Percentiles rank a stretch among this genome's conserved stretches.
These are phyloP conservation scores for Dicyema japonicum DNA, from an alignment of 1,140 invertebrate species.

Conservation along the genomic window DNA sequence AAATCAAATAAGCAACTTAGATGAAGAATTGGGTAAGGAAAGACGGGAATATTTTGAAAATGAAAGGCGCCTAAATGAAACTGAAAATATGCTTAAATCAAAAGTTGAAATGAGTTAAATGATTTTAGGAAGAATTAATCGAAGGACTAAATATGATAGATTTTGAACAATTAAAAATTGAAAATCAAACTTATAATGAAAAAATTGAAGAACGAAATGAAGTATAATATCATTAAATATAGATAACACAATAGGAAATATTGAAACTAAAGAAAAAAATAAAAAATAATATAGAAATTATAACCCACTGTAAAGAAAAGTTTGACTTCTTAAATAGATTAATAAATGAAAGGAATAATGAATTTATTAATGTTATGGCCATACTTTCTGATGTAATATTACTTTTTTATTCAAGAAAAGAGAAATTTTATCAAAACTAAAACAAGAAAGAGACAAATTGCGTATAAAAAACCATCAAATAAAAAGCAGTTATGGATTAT, in stretches of 20 bases:
- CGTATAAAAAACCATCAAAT: constrained; percentile 14
- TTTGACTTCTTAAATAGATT: constrained; percentile 17
- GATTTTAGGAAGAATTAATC: constrained; percentile 15
- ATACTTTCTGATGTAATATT: not conserved
- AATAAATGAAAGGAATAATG: constrained; percentile 11
- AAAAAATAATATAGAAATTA: constrained; percentile 17
- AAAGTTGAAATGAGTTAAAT: not conserved
- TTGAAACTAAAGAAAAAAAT: constrained; percentile 19
- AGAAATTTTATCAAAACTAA: constrained; percentile 14
- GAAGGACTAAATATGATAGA: constrained; percentile 20
- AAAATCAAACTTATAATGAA: constrained; percentile 22
- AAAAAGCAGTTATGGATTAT: constrained; percentile 15
- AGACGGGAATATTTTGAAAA: constrained; percentile 10
- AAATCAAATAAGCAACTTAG: constrained; percentile 10
- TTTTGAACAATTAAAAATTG: constrained; percentile 22
- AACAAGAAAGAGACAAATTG: constrained; percentile 15
- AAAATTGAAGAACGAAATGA: constrained; percentile 22
- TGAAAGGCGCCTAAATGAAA: constrained; percentile 11
- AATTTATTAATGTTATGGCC: constrained; percentile 11
- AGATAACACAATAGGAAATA: constrained; percentile 9
- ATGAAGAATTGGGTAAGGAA: constrained; percentile 11
- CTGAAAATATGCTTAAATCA: constrained; percentile 9
- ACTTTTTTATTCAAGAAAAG: constrained; percentile 11
- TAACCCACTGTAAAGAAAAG: constrained; percentile 21
- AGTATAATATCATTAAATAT: constrained; percentile 6